phyloP scores from a whole-genome alignment of 64 coral and sea anemone genomes.

The Stylophora pistillata region DNA sequence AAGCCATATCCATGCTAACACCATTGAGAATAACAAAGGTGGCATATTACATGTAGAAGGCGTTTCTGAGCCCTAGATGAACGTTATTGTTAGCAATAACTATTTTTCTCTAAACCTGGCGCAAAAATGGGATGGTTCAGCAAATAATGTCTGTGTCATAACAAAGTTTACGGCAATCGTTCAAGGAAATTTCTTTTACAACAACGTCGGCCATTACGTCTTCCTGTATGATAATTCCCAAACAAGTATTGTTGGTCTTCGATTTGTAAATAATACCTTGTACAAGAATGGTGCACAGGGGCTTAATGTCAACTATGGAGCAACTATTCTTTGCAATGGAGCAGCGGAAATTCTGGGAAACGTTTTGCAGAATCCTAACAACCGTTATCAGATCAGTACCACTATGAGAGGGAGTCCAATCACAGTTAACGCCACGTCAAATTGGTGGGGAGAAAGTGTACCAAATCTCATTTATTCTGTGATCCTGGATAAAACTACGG shows the following conservation, averaged over 20 bases:
- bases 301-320: background rate
- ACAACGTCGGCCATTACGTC: conserved; percentile 51
- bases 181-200: conserved; percentile 63
- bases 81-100: conserved; percentile 35
- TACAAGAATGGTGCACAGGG: conserved; percentile 1
- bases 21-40: conserved; percentile 7
- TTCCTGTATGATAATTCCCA: conserved; percentile 42
- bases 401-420: background rate
- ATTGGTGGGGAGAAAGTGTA: conserved; percentile 54
- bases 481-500: conserved; percentile 15
- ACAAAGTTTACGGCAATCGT: background rate
- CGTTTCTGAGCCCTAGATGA: background rate
- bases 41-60: background rate
- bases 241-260: background rate
- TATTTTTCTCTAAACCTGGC: conserved; percentile 41
- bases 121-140: background rate
- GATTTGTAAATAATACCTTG: conserved; percentile 13
- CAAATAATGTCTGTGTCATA: conserved; percentile 38
- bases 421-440: conserved; percentile 14
- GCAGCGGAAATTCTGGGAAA: background rate
- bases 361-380: conserved; percentile 3
- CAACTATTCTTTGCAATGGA: conserved; percentile 18
- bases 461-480: background rate
- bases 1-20: background rate
- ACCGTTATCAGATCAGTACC: conserved; percentile 26